Percentiles rank a stretch among this genome's conserved stretches.
phyloP scores from a whole-genome alignment of 2,888 invertebrate genomes.

The Trichopria drosophilae region DNA sequence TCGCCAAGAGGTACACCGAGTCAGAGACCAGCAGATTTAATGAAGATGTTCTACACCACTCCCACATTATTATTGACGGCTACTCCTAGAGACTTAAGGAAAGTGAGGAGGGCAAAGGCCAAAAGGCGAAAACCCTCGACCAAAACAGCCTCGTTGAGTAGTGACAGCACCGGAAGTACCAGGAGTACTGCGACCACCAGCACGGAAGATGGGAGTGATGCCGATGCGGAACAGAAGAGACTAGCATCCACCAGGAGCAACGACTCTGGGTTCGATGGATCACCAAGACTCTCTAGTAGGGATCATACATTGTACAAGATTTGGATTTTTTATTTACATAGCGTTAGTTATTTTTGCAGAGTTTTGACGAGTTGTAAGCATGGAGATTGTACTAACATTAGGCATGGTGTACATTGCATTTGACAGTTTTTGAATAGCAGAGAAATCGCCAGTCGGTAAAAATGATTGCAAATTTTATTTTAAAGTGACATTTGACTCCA shows the following conservation, averaged over 20 bases:
- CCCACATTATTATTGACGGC: conserved; percentile 53
- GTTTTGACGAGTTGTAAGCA: not conserved
- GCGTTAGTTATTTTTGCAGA: conserved; percentile 14
- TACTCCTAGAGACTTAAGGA: conserved; percentile 53
- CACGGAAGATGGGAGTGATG: conserved; percentile 54
- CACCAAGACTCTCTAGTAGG: conserved; percentile 57
- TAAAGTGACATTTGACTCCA: too few species aligned
- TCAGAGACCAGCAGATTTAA: conserved; percentile 51
- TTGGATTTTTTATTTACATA: too few species aligned
- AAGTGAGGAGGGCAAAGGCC: conserved; percentile 52
- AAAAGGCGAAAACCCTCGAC: conserved; percentile 51
- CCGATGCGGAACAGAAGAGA: conserved; percentile 61
- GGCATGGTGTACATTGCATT: too few species aligned
- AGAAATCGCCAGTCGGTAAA: too few species aligned
- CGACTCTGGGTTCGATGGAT: conserved; percentile 78
- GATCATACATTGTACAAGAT: too few species aligned
- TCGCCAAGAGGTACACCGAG: conserved; percentile 43
- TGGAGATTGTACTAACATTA: conserved; percentile 12
- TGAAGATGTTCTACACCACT: conserved; percentile 55
- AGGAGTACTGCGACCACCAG: conserved; percentile 47
- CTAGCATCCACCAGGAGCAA: conserved; percentile 76
- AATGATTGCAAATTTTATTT: too few species aligned
- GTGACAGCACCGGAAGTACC: conserved; percentile 54
- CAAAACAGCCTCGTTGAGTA: conserved; percentile 50
- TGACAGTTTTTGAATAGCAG: too few species aligned